Conservation (phyloP, 2,113 vertebrate species). For the Montifringilla adamsi region DNA sequence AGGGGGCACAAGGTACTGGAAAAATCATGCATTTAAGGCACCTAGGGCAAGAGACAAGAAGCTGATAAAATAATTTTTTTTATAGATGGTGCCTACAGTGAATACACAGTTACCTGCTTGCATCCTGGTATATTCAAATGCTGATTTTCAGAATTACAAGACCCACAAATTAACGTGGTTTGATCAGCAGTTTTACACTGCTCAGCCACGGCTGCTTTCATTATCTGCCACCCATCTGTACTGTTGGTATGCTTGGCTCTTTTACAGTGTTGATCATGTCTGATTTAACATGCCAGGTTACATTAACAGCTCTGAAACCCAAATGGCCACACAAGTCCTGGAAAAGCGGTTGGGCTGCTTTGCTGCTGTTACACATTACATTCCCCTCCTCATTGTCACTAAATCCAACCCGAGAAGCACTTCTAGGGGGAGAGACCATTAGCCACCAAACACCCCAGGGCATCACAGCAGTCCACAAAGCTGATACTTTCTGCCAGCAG, state of each 20-base stretch:
- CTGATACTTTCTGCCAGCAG: background rate
- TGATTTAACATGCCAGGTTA: slow-evolving; percentile 56
- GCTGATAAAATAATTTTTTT: background rate
- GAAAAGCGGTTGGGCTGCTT: background rate
- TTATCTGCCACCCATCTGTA: slow-evolving; percentile 55
- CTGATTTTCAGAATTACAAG: background rate
- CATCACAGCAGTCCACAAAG: slow-evolving; percentile 1
- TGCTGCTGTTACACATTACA: background rate
- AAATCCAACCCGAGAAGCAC: background rate
- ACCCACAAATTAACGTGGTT: background rate
- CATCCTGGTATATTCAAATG: background rate
- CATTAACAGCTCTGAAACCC: slow-evolving; percentile 49
- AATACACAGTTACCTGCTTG: background rate
- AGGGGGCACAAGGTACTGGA: background rate
- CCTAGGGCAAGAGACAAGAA: background rate
- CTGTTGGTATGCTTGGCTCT: slow-evolving; percentile 48
- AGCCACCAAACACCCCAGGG: background rate
- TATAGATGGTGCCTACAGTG: background rate
- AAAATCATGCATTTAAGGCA: background rate
- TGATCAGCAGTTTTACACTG: slow-evolving; percentile 21
- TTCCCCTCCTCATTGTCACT: background rate
- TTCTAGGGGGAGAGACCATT: background rate
- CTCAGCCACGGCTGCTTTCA: slow-evolving; percentile 8
- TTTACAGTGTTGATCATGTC: slow-evolving; percentile 50
- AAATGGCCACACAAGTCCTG: slow-evolving; percentile 28